Percentiles rank a stretch among this genome's conserved stretches.
Conservation (phyloP, 2,888 invertebrate species). For the Drosophila suboccidentalis region DNA sequence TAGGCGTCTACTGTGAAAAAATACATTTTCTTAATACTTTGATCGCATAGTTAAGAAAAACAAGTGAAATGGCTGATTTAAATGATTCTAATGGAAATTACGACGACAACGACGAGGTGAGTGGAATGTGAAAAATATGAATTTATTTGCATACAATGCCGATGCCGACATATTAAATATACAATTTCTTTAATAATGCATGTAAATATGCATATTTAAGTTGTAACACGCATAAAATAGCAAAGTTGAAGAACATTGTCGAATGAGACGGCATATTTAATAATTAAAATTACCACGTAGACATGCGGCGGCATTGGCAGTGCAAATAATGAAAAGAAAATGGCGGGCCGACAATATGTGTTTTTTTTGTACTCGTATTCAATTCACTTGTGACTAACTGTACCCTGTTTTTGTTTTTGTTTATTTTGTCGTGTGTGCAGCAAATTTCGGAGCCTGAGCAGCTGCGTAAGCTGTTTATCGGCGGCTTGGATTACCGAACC, state of each 20-base stretch:
- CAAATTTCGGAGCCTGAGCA: slow-evolving; percentile 88
- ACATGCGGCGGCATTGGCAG: slow-evolving; percentile 18
- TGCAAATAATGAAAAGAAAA: slow-evolving; percentile 66
- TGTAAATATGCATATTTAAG: background rate
- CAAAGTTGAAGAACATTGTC: background rate
- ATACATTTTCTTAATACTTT: slow-evolving; percentile 14
- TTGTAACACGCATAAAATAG: background rate
- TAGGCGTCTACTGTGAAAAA: slow-evolving; percentile 43
- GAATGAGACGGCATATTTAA: background rate
- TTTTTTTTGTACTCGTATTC: slow-evolving; percentile 34
- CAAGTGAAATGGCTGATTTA: slow-evolving; percentile 66
- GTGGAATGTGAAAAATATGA: slow-evolving; percentile 13
- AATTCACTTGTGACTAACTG: slow-evolving; percentile 64
- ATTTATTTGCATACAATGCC: slow-evolving; percentile 12
- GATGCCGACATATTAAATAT: slow-evolving; percentile 43
- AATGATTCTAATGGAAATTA: slow-evolving; percentile 81
- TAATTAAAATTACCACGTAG: slow-evolving; percentile 22
- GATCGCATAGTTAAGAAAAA: slow-evolving; percentile 16
- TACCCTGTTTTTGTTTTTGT: slow-evolving; percentile 34
- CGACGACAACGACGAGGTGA: slow-evolving; percentile 79
- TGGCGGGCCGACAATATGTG: slow-evolving; percentile 61
- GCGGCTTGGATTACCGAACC: slow-evolving; percentile 97
- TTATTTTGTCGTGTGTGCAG: slow-evolving; percentile 46
- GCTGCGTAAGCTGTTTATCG: slow-evolving; percentile 96
- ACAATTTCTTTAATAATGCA: slow-evolving; percentile 8